These are phyloP conservation scores for Patella vulgata DNA, from an alignment of 1,140 invertebrate species.

Conservation along the genomic window DNA sequence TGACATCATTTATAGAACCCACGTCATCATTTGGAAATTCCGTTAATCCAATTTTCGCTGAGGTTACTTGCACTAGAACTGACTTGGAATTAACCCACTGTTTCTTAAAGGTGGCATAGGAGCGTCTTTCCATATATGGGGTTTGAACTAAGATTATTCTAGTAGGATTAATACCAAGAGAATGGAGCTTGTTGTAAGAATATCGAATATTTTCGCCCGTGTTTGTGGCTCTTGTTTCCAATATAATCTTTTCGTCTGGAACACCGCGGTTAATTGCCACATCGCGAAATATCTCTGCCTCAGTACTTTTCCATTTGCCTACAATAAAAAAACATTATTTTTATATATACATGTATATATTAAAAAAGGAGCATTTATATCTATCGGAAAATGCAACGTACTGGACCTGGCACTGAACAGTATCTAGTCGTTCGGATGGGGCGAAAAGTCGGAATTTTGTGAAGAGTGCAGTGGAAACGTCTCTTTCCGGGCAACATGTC, in stretches of 20 bases:
- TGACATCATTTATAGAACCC: conserved; percentile 39
- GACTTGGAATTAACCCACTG: conserved; percentile 39
- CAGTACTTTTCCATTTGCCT: conserved; percentile 45
- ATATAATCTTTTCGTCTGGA: conserved; percentile 32
- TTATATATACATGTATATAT: too few relatives aligned
- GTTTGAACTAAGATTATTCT: conserved; percentile 50
- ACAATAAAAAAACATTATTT: background rate
- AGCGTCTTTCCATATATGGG: conserved; percentile 51
- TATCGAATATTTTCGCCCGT: conserved; percentile 55
- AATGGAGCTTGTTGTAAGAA: conserved; percentile 31
- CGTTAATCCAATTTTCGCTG: conserved; percentile 40
- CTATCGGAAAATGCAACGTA: too few relatives aligned
- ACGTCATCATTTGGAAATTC: conserved; percentile 44
- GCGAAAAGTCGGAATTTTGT: too few relatives aligned
- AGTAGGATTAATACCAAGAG: conserved; percentile 13
- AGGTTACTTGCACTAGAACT: conserved; percentile 36
- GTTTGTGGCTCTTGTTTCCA: conserved; percentile 47
- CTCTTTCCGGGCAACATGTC: too few relatives aligned
- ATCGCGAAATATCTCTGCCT: conserved; percentile 50
- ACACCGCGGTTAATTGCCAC: conserved; percentile 40
- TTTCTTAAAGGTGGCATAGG: conserved; percentile 54
- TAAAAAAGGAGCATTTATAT: too few relatives aligned
- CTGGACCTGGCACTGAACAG: too few relatives aligned
- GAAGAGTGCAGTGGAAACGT: too few relatives aligned
- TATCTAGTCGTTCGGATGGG: too few relatives aligned